These are phyloP conservation scores for Hypomesus transpacificus DNA, from an alignment of 2,113 vertebrate species.

Conservation along the genomic window DNA sequence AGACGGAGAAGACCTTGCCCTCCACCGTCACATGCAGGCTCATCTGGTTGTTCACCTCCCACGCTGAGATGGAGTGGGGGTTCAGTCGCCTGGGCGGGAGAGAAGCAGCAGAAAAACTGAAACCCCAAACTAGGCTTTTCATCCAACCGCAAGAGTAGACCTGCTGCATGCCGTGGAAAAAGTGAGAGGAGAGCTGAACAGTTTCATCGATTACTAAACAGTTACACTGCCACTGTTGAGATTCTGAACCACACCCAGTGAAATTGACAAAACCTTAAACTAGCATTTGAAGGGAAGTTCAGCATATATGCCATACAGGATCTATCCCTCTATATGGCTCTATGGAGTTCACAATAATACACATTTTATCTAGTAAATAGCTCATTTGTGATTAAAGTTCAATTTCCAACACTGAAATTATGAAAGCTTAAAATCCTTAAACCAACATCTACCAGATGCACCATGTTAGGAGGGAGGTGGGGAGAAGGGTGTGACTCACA, in stretches of 20 bases:
- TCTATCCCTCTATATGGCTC: too few species aligned
- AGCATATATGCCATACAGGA: too few species aligned
- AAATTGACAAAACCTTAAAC: too few species aligned
- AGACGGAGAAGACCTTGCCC: slow-evolving; percentile 84
- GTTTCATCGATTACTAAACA: background rate
- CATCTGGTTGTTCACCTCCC: slow-evolving; percentile 80
- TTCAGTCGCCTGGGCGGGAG: slow-evolving; percentile 70
- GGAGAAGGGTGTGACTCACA: slow-evolving; percentile 76
- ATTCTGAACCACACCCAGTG: too few species aligned
- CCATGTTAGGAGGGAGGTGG: background rate
- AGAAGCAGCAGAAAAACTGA: background rate
- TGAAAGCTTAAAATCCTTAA: too few species aligned
- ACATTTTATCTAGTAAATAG: too few species aligned
- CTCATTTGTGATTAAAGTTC: too few species aligned
- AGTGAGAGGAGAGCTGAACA: background rate
- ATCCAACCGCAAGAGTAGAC: background rate
- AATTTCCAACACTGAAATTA: too few species aligned
- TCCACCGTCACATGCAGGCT: slow-evolving; percentile 84
- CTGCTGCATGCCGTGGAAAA: background rate
- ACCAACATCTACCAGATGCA: too few species aligned
- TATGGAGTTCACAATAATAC: too few species aligned
- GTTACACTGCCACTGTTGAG: too few species aligned
- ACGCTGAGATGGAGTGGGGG: slow-evolving; percentile 81
- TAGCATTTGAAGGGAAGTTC: too few species aligned
- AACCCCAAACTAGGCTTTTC: background rate